Conservation (phyloP, 2,888 invertebrate genomes). For the Orchesellides sinensis region DNA sequence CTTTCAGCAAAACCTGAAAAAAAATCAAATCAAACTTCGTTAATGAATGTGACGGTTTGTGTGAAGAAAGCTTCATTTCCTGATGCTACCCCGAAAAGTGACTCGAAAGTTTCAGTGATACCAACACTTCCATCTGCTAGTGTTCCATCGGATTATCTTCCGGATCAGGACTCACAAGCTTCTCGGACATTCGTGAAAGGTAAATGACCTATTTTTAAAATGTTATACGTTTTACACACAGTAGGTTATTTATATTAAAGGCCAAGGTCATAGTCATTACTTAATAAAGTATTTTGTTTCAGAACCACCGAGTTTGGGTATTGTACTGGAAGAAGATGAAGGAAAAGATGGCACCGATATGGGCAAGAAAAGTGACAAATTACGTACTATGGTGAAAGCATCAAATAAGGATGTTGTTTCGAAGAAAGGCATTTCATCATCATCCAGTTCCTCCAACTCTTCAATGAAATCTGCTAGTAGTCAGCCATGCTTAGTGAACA, state of each 20-base stretch:
- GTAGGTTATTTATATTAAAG: neutral
- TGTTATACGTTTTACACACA: neutral
- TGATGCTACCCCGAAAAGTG: neutral
- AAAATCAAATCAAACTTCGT: slow-evolving; percentile 3
- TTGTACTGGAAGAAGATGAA: slow-evolving; percentile 44
- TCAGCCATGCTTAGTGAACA: slow-evolving; percentile 9
- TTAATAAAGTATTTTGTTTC: neutral
- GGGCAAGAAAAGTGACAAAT: neutral
- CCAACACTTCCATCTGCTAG: neutral
- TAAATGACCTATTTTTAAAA: neutral
- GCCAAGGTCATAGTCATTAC: neutral
- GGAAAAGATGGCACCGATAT: neutral
- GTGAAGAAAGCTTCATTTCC: slow-evolving; percentile 18
- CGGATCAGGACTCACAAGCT: slow-evolving; percentile 23
- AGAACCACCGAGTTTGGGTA: slow-evolving; percentile 35
- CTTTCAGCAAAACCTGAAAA: neutral
- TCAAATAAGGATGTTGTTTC: neutral
- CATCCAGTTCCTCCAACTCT: slow-evolving; percentile 22
- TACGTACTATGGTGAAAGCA: neutral
- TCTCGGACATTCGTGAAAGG: slow-evolving; percentile 38
- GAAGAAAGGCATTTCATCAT: slow-evolving; percentile 27
- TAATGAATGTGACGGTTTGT: slow-evolving; percentile 51
- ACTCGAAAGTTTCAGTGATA: neutral
- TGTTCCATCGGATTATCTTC: neutral
- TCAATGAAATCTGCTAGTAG: slow-evolving; percentile 63